Conservation (phyloP, 2,797 vertebrate species). For the Pseudocheirus occidentalis region DNA sequence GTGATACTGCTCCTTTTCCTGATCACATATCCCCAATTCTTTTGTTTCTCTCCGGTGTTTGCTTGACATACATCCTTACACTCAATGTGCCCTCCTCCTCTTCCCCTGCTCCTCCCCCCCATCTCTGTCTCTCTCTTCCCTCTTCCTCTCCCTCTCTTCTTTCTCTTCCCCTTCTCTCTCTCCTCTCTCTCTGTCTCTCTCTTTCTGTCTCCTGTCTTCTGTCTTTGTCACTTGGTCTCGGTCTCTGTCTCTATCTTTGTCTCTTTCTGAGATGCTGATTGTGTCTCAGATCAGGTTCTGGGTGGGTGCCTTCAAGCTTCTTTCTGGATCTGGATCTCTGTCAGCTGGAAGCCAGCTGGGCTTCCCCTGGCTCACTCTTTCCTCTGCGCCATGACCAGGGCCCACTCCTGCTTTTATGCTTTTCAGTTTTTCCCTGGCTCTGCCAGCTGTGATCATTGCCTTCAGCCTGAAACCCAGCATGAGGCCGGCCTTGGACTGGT, state of each 20-base stretch:
- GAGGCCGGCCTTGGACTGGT: not conserved
- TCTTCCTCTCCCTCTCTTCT: not conserved
- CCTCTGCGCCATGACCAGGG: not conserved
- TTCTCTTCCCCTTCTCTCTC: rapidly evolving
- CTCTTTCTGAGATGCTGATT: conserved; percentile 1
- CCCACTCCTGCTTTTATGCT: not conserved
- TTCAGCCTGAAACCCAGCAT: not conserved
- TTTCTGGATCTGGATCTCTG: not conserved
- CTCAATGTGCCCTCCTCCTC: not conserved
- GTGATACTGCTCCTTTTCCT: not conserved
- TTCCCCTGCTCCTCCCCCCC: no score
- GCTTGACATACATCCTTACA: not conserved
- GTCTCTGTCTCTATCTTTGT: not conserved
- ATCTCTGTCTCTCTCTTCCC: not conserved
- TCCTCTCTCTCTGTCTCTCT: no score
- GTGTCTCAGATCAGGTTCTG: not conserved
- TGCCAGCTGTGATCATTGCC: not conserved
- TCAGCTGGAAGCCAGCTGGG: no score
- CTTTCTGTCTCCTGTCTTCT: not conserved
- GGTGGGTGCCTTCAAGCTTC: not conserved
- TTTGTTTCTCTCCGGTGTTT: not conserved
- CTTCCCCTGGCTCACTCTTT: not conserved
- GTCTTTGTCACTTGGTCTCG: not conserved
- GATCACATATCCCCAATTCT: not conserved
- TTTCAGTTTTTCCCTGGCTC: not conserved